Evolutionary conservation across 2,888 invertebrate species (phyloP).

Genomic region (Halictus quadricinctus): DNA sequence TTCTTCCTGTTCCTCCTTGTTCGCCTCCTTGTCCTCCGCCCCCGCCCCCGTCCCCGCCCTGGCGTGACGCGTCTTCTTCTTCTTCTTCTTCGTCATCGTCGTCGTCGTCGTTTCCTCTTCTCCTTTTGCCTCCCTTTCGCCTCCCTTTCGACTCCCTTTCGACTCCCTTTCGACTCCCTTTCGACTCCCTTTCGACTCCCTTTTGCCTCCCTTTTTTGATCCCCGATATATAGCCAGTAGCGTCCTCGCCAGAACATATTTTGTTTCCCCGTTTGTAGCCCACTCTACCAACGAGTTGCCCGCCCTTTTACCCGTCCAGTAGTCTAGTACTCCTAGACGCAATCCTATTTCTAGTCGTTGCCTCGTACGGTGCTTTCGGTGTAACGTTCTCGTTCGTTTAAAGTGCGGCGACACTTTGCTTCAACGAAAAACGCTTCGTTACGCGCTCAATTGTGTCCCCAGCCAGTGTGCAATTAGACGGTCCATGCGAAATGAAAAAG

Average conservation of each 20-base stretch:
- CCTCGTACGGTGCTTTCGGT: conserved; percentile 80
- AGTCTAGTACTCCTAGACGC: conserved; percentile 36
- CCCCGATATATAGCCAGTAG: conserved; percentile 17
- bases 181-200: background rate
- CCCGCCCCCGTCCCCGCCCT: background rate
- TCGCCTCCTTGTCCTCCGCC: conserved; percentile 13
- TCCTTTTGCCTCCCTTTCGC: background rate
- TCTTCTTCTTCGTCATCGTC: background rate
- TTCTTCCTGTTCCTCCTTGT: conserved; percentile 17
- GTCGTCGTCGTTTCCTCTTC: background rate
- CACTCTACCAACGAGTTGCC: conserved; percentile 19
- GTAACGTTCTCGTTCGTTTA: conserved; percentile 76
- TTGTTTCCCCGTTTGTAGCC: conserved; percentile 27
- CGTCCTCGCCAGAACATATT: conserved; percentile 32
- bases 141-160: background rate
- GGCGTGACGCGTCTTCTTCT: background rate
- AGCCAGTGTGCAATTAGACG: background rate
- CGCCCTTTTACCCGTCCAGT: conserved; percentile 2
- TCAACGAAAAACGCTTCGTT: conserved; percentile 22
- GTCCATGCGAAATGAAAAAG: background rate
- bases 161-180: background rate
- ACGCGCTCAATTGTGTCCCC: background rate
- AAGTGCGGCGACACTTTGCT: conserved; percentile 53
- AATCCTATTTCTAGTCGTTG: conserved; percentile 73
- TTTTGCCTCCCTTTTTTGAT: background rate